Conservation (phyloP, 2,113 vertebrate genomes). For the Poeciliopsis turrubarensis region DNA sequence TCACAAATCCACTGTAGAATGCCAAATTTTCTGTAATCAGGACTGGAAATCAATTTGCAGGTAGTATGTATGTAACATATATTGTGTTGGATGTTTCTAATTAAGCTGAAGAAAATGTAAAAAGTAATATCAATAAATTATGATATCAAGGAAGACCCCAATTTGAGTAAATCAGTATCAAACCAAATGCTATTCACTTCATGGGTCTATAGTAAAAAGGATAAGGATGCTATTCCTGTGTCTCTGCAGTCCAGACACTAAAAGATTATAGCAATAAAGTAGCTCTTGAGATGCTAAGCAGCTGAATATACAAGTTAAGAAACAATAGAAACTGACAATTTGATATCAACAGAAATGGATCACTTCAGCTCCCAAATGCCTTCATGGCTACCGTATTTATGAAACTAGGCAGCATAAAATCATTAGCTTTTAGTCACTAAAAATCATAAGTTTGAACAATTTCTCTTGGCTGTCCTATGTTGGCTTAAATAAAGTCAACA, state of each 20-base stretch:
- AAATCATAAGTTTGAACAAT: not conserved
- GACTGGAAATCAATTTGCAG: too few relatives aligned
- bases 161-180: not conserved
- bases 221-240: not conserved
- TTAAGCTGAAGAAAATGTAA: too few relatives aligned
- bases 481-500: not conserved
- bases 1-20: too few relatives aligned
- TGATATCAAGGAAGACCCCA: not conserved
- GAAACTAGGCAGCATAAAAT: not conserved
- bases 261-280: too few relatives aligned
- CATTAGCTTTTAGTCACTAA: not conserved
- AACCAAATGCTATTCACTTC: not conserved
- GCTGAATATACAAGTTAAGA: not conserved
- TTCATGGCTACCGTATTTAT: too few relatives aligned
- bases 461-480: not conserved
- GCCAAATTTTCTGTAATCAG: too few relatives aligned
- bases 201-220: not conserved
- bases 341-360: not conserved
- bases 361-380: not conserved
- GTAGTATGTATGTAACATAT: too few relatives aligned
- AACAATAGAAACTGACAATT: not conserved
- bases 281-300: too few relatives aligned
- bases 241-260: not conserved
- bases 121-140: too few relatives aligned
- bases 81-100: too few relatives aligned